Evolutionary conservation across 2,888 invertebrate species (phyloP).

Genomic region (Coenonympha glycerion): DNA sequence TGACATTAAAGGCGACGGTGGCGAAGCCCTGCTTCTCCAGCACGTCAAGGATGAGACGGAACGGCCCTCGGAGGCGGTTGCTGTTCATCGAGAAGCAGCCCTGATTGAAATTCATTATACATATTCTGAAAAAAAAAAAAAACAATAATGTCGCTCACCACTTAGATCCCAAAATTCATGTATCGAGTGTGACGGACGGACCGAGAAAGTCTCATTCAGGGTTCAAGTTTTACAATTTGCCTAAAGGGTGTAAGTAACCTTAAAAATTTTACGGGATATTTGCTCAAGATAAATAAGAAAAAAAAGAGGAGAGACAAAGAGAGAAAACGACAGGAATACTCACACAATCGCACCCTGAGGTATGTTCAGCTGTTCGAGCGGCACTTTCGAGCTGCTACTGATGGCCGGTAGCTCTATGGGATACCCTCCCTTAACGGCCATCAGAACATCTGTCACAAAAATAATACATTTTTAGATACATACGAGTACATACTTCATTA

Average conservation of each 20-base stretch:
- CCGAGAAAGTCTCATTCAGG: too few species aligned
- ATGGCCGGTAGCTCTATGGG: conserved; percentile 40
- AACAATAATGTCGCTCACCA: too few species aligned
- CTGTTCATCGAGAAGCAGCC: conserved; percentile 77
- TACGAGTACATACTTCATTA: background rate
- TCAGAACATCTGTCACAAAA: conserved; percentile 47
- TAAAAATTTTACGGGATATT: too few species aligned
- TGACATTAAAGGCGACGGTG: conserved; percentile 72
- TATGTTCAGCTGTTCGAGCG: conserved; percentile 54
- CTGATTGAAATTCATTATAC: conserved; percentile 71
- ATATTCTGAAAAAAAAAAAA: conserved; percentile 67
- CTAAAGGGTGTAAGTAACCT: too few species aligned
- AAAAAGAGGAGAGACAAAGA: too few species aligned
- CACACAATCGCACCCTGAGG: conserved; percentile 49
- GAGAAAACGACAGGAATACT: conserved; percentile 34
- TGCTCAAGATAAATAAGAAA: too few species aligned
- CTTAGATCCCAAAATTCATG: too few species aligned
- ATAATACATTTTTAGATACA: too few species aligned
- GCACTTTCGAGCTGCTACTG: conserved; percentile 35
- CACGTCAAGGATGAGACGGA: conserved; percentile 70
- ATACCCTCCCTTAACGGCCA: conserved; percentile 48
- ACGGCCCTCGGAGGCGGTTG: conserved; percentile 69
- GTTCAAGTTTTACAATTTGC: too few species aligned
- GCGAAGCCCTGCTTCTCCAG: conserved; percentile 75
- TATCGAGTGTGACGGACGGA: too few species aligned